Evolutionary conservation across 2,113 vertebrate genomes (phyloP), one percentile per base, ranked within the genome.

Genomic region (Xenus cinereus): DNA sequence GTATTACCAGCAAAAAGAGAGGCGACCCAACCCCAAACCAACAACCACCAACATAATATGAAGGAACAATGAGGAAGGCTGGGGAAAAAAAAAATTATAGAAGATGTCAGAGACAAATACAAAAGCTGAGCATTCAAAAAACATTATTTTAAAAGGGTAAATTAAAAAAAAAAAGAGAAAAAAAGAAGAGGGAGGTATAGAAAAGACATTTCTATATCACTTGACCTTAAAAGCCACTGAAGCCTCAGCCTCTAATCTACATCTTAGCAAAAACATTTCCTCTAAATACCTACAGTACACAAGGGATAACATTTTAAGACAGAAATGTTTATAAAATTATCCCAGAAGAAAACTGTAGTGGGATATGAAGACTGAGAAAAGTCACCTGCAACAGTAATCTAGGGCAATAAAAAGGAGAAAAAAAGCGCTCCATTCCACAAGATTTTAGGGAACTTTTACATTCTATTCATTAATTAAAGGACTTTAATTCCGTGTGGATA

Each of bases 1-100:
- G 10, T 26, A 41, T 72, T 51, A 51, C 3, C 6, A 71, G 24
- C 1, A 37, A 6, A 2, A 67, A 51, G n/a, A 64, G 17, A 64
- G 19, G 39, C 3, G 41, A 43, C 39, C 24, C 62, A 17, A 12
- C 18, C 19, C 7, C 22, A 21, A 66, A 41, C 32, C 28, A 45
- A 57, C 41, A 33, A 7, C 1, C 18, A 85, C 7, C 8, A 54
- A 13, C 10, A 50, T 11, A 54, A 54, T 4, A 5, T 43, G 21
- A 86, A 84, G 4, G 6, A 76, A 66, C 11, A 68, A 48, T 28
- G 7, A 83, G 33, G 35, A 80, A 76, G n/a, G 33, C 3, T 45
- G 3, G 6, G 32, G 5, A 7, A 8, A n/a, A 37, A n/a, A 37
- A 41, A 56, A 54, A 28, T 10, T 26, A 19, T 0, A 71, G 8